Evolutionary conservation across 2,888 invertebrate species (phyloP).

Genomic region (Ormyrus rosae): DNA sequence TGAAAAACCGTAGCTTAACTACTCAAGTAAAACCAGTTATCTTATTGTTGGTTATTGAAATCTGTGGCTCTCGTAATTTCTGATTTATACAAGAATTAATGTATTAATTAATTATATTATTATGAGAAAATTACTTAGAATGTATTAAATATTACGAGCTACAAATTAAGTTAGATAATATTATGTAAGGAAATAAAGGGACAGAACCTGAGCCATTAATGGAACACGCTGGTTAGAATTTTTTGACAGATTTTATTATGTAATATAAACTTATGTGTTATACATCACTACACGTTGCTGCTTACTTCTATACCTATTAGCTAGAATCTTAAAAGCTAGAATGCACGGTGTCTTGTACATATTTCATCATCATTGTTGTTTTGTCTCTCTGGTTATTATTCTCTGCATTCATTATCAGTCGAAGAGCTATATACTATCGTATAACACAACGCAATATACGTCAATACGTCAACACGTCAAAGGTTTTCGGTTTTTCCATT

Average conservation of each 20-base stretch:
- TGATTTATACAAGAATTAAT: no score
- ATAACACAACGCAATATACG: slow-evolving; percentile 29
- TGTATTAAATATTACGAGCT: no score
- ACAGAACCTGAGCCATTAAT: slow-evolving; percentile 1
- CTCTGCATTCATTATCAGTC: slow-evolving; percentile 38
- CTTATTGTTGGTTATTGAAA: no score
- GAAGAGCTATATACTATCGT: slow-evolving; percentile 34
- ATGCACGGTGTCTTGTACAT: slow-evolving; percentile 72
- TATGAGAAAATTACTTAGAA: no score
- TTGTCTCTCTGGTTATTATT: neutral
- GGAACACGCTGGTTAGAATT: slow-evolving; percentile 56
- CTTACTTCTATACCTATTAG: slow-evolving; percentile 66
- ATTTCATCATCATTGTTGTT: slow-evolving; percentile 28
- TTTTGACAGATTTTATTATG: slow-evolving; percentile 74
- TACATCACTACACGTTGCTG: slow-evolving; percentile 71
- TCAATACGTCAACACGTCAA: slow-evolving; percentile 30
- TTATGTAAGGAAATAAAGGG: neutral
- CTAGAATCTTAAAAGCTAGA: slow-evolving; percentile 70
- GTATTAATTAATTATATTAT: no score
- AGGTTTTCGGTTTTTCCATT: slow-evolving; percentile 1
- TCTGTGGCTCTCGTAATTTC: no score
- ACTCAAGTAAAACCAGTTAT: no score
- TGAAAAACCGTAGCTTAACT: no score
- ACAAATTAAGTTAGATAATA: no score
- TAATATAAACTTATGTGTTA: slow-evolving; percentile 75